Base-by-base conservation (phyloP, 2,888 invertebrate species). In the Sthenelais limicola region DNA sequence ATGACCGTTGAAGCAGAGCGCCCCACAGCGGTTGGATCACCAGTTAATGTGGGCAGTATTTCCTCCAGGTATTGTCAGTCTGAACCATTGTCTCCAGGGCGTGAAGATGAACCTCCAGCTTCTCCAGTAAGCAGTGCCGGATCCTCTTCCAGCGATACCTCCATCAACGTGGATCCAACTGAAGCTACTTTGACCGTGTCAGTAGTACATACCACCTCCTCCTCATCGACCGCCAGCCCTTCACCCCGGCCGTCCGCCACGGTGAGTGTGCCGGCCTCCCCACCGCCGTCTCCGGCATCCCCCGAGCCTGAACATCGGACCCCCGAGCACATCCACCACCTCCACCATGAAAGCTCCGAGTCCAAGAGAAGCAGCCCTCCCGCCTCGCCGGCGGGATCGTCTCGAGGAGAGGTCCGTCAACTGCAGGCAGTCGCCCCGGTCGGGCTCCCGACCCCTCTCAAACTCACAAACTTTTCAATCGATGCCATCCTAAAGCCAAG, bases 401-500 rank as follows among this genome's bases (percentile, higher is more conserved):
- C n/a, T n/a, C n/a, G n/a, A n/a, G n/a, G n/a, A n/a, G n/a, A n/a
- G n/a, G n/a, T 30, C 43, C 26, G 38, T 28, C 33, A 26, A n/a
- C 28, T 26, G 7, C 68, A 24, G 9, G 30, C 15, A 1, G 30
- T 28, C 15, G 48, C 68, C 48, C 18, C 30, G 15, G 28, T 12
- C 21, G 26, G 30, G 56, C 24, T 56, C 56, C 56, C 56, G 35
- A 33, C n/a, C n/a, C 62, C 71, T 4, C 12, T 48, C 7, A 21
- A 62, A 15, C 71, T 81, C 72, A 84, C 83, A 30, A 83, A 83
- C 72, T 85, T 85, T 75, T 82, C 81, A 35, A 84, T 85, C 49
- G 79, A 80, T 24, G 84, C 83, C 68, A 85, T 85, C 76, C 75
- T 85, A 18, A 80, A 82, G 73, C 83, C 84, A 5, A 80, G 81